Conservation (phyloP, 2,113 vertebrate species). For the Aythya baeri region DNA sequence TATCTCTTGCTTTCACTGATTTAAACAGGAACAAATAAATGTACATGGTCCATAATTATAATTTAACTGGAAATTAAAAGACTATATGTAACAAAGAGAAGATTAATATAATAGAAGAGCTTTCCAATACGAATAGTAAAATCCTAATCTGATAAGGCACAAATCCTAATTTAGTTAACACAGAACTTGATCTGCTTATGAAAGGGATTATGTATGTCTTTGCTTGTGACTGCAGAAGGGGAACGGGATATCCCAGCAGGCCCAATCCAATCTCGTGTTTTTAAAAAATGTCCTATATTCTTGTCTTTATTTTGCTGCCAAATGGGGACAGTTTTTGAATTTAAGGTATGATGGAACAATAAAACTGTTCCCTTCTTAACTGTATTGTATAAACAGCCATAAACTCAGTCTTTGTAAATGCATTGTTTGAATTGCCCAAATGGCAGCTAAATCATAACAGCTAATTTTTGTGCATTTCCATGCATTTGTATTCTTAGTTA, state of each 20-base stretch:
- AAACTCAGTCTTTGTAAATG: neutral
- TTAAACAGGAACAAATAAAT: neutral
- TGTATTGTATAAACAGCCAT: neutral
- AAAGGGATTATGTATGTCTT: neutral
- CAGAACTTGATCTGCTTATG: neutral
- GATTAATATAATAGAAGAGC: neutral
- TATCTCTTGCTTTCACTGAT: neutral
- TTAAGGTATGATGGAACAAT: neutral
- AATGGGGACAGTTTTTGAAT: neutral
- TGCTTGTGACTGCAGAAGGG: neutral
- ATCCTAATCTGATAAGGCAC: neutral
- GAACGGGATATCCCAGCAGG: neutral
- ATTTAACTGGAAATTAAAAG: neutral
- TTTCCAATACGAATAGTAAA: neutral
- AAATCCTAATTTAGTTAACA: neutral
- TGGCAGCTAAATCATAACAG: neutral
- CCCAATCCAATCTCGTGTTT: neutral
- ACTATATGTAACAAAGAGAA: neutral
- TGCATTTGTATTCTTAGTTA: neutral
- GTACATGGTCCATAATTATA: accelerated
- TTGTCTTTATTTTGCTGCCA: neutral
- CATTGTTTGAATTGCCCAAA: neutral
- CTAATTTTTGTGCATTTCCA: neutral
- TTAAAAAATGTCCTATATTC: neutral
- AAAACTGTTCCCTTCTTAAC: neutral